phyloP scores from a whole-genome alignment of 2,113 vertebrate species.

The Urocynchramus pylzowi region DNA sequence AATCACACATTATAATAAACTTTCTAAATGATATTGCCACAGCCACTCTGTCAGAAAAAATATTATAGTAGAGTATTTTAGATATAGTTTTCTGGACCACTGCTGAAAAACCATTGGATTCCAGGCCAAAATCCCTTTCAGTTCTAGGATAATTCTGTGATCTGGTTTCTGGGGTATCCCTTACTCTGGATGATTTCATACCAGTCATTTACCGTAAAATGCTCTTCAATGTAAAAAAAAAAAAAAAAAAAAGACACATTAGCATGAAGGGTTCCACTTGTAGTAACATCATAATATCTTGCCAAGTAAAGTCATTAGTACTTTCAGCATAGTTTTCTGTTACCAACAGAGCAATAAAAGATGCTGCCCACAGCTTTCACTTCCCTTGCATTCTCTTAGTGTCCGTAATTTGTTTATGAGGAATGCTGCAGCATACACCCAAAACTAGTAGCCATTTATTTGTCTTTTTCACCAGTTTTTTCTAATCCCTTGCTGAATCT shows the following conservation, averaged over 20 bases:
- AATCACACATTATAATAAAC: neutral
- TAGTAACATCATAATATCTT: neutral
- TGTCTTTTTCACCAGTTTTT: neutral
- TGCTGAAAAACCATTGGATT: neutral
- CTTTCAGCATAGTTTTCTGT: neutral
- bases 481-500: neutral
- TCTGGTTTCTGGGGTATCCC: neutral
- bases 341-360: neutral
- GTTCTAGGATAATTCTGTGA: neutral
- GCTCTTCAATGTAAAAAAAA: neutral
- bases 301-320: neutral
- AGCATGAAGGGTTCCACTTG: neutral
- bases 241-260: neutral
- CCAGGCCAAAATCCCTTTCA: neutral
- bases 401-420: neutral
- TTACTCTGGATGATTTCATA: neutral
- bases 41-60: neutral
- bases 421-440: neutral
- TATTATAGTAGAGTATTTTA: neutral
- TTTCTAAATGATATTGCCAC: neutral
- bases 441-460: neutral
- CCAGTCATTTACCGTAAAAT: neutral
- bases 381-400: neutral
- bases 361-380: neutral
- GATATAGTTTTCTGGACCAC: neutral